These are phyloP conservation scores for Sparus aurata DNA, from an alignment of 2,797 vertebrate genomes.

Conservation along the genomic window DNA sequence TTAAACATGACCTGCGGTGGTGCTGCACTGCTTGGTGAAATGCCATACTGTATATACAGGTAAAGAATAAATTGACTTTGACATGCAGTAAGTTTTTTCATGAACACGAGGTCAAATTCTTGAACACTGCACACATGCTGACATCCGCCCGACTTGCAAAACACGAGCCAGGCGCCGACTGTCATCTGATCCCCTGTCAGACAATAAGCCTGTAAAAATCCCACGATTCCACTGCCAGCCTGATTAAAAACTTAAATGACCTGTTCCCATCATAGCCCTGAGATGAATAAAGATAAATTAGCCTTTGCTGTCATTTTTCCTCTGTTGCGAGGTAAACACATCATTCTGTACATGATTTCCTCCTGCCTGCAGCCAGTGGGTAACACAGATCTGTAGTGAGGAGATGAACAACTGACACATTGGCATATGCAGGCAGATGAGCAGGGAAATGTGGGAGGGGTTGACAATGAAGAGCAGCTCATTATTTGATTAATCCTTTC, in stretches of 20 bases:
- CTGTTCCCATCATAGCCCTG: slow-evolving; percentile 34
- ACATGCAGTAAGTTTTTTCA: slow-evolving; percentile 39
- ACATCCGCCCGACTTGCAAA: slow-evolving; percentile 51
- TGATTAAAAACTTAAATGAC: slow-evolving; percentile 58
- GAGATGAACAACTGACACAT: slow-evolving; percentile 36
- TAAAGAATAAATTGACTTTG: slow-evolving; percentile 41
- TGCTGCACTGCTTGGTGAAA: neutral
- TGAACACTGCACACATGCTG: slow-evolving; percentile 62
- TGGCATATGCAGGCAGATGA: slow-evolving; percentile 33
- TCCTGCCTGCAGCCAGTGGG: slow-evolving; percentile 53
- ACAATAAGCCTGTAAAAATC: slow-evolving; percentile 58
- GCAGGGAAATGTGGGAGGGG: neutral
- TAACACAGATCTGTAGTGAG: slow-evolving; percentile 33
- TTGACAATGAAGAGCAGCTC: slow-evolving; percentile 5
- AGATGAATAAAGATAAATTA: slow-evolving; percentile 66
- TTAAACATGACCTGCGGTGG: neutral
- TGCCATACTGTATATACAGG: slow-evolving; percentile 9
- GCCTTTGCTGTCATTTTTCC: slow-evolving; percentile 59
- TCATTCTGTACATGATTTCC: slow-evolving; percentile 64
- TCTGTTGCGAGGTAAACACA: slow-evolving; percentile 63
- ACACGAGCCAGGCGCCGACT: slow-evolving; percentile 42
- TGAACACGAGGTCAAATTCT: slow-evolving; percentile 63
- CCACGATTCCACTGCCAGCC: slow-evolving; percentile 63
- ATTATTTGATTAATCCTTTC: slow-evolving; percentile 21
- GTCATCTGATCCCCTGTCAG: slow-evolving; percentile 60